These are phyloP conservation scores for Pachypanchax playfairii DNA, from an alignment of 2,113 vertebrate genomes.

Conservation along the genomic window DNA sequence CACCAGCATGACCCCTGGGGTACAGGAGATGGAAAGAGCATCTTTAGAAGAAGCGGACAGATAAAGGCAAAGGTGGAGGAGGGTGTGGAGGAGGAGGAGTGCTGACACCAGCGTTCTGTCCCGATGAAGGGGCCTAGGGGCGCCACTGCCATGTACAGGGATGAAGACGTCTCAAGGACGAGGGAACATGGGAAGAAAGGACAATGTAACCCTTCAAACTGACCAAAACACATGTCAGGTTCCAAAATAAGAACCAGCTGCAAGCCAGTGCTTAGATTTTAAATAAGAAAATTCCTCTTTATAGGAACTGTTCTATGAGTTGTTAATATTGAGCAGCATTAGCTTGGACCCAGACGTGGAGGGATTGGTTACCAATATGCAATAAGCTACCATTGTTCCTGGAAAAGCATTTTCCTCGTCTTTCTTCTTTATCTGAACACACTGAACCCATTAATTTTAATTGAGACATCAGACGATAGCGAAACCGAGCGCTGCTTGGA, in stretches of 20 bases:
- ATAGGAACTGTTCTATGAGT: constrained; percentile 40
- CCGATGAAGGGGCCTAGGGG: constrained; percentile 73
- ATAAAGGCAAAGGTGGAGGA: constrained; percentile 63
- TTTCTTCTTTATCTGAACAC: constrained; percentile 66
- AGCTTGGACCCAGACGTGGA: constrained; percentile 49
- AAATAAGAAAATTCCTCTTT: constrained; percentile 24
- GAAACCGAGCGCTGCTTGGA: constrained; percentile 59
- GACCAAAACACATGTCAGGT: constrained; percentile 6
- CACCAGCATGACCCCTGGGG: constrained; percentile 55
- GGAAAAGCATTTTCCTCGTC: constrained; percentile 47
- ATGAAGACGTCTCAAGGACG: constrained; percentile 84
- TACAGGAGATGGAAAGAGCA: constrained; percentile 60
- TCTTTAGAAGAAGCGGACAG: constrained; percentile 69
- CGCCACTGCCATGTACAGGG: constrained; percentile 38
- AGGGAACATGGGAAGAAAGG: constrained; percentile 14
- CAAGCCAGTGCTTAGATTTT: no score
- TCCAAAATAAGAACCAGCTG: constrained; percentile 27
- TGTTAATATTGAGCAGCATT: constrained; percentile 63
- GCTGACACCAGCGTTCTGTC: constrained; percentile 78
- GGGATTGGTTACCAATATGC: constrained; percentile 58
- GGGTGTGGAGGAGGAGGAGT: constrained; percentile 35
- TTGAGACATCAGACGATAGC: constrained; percentile 68
- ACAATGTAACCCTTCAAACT: neutral
- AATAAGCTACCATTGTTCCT: constrained; percentile 61
- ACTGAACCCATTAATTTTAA: constrained; percentile 72